Conservation (phyloP, 2,113 vertebrate genomes). For the Sterrhoptilus dennistouni region DNA sequence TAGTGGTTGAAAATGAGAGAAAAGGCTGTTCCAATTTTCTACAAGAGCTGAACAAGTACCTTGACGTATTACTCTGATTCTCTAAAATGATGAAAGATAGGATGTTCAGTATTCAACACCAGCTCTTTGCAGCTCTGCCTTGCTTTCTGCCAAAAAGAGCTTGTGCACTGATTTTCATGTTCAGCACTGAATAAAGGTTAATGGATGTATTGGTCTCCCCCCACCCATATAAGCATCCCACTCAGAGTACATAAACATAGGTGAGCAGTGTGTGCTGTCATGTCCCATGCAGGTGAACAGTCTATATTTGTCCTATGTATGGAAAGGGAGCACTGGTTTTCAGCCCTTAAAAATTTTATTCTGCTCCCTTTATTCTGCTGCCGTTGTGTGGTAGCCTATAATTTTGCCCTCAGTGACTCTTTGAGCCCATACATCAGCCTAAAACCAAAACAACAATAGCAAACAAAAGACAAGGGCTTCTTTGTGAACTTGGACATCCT, state of each 20-base stretch:
- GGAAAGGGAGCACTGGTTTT: not conserved
- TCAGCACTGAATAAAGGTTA: not conserved
- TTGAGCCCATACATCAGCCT: not conserved
- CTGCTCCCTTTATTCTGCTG: not conserved
- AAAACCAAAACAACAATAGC: conserved; percentile 16
- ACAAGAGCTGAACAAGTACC: not conserved
- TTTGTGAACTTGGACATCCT: not conserved
- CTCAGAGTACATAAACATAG: not conserved
- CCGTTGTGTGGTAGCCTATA: not conserved
- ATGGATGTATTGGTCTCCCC: not conserved
- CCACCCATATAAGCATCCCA: fast-evolving
- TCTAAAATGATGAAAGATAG: not conserved
- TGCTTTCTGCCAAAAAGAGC: not conserved
- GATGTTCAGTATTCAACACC: not conserved
- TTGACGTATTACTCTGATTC: not conserved
- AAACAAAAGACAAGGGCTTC: not conserved
- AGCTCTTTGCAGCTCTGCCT: not conserved
- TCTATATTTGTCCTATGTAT: not conserved
- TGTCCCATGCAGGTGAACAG: not conserved
- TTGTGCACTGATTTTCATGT: not conserved
- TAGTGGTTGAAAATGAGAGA: not conserved
- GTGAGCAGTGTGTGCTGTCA: not conserved
- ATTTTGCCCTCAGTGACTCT: not conserved
- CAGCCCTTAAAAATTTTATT: not conserved
- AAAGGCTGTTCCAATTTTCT: not conserved